These are phyloP conservation scores for Trileptium ribeirensis DNA, from an alignment of 2,888 invertebrate genomes.

Conservation along the genomic window DNA sequence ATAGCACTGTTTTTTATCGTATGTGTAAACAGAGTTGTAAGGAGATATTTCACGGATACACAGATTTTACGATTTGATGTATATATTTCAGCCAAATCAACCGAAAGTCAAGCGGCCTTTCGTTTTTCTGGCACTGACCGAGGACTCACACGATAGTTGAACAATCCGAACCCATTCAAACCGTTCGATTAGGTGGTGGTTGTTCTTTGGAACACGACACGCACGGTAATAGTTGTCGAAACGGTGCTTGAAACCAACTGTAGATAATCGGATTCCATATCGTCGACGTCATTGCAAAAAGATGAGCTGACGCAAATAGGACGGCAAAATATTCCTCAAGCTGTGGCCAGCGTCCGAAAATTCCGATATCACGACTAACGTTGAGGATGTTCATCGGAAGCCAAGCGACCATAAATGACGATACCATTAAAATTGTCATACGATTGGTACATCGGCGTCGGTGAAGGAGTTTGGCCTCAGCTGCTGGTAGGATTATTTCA, in stretches of 20 bases:
- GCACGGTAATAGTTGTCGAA: not conserved
- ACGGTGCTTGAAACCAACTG: slow-evolving; percentile 22
- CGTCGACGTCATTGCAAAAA: slow-evolving; percentile 19
- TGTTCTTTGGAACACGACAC: not conserved
- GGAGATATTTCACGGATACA: too few relatives aligned
- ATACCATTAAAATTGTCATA: slow-evolving; percentile 10
- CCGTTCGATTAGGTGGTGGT: too few relatives aligned
- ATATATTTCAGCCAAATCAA: too few relatives aligned
- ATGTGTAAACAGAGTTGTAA: too few relatives aligned
- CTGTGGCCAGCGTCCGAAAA: too few relatives aligned
- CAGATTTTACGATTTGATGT: too few relatives aligned
- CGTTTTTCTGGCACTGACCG: too few relatives aligned
- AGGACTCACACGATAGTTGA: too few relatives aligned
- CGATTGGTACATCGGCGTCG: slow-evolving; percentile 10
- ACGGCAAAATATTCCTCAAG: not conserved
- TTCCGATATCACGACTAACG: not conserved
- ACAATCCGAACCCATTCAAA: too few relatives aligned
- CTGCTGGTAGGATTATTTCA: not conserved
- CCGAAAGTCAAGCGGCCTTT: too few relatives aligned
- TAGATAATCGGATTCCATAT: slow-evolving; percentile 27
- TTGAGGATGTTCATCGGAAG: slow-evolving; percentile 9
- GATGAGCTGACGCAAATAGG: slow-evolving; percentile 11
- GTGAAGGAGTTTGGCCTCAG: not conserved
- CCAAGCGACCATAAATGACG: slow-evolving; percentile 8
- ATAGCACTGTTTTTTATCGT: too few relatives aligned